A percentile compares a stretch with the other conserved stretches of the same genome.
Evolutionary conservation across 2,797 vertebrate species (phyloP).

Genomic region (Tragopan temminckii): DNA sequence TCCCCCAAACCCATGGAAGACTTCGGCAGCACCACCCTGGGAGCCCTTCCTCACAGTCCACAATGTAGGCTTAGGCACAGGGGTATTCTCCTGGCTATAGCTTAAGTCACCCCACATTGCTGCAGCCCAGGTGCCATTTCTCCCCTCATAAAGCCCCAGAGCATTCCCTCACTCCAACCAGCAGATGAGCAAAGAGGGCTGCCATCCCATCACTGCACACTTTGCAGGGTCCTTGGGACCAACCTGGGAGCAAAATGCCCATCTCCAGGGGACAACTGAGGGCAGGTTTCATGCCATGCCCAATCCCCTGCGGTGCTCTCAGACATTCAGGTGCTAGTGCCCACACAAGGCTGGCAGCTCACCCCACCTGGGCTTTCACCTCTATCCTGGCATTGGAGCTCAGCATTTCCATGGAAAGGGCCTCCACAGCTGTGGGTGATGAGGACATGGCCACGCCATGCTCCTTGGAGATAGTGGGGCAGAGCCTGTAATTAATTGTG

Average conservation of each 20-base stretch:
- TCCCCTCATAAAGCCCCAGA: fast-evolving
- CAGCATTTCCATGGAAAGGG: fast-evolving
- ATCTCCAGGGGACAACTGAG: not conserved
- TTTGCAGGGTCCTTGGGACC: fast-evolving
- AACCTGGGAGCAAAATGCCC: not conserved
- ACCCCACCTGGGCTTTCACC: not conserved
- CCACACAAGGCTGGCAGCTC: fast-evolving
- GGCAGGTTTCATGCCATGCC: not conserved
- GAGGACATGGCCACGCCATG: not conserved
- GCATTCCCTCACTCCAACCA: not conserved
- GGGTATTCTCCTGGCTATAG: not conserved
- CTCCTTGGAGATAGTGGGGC: not conserved
- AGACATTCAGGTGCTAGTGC: not conserved
- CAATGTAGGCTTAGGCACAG: not conserved
- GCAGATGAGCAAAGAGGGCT: not conserved
- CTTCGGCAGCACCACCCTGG: not conserved
- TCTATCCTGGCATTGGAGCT: not conserved
- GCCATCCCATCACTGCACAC: not conserved
- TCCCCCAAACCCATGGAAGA: not conserved
- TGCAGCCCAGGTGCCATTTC: not conserved
- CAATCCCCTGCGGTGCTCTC: fast-evolving
- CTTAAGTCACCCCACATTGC: not conserved
- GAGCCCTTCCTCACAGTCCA: not conserved
- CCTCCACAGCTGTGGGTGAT: fast-evolving
- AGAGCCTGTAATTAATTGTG: not conserved